Evolutionary conservation across 2,797 vertebrate species (phyloP), one percentile per base, ranked within the genome.

Genomic region (Zalophus californianus): DNA sequence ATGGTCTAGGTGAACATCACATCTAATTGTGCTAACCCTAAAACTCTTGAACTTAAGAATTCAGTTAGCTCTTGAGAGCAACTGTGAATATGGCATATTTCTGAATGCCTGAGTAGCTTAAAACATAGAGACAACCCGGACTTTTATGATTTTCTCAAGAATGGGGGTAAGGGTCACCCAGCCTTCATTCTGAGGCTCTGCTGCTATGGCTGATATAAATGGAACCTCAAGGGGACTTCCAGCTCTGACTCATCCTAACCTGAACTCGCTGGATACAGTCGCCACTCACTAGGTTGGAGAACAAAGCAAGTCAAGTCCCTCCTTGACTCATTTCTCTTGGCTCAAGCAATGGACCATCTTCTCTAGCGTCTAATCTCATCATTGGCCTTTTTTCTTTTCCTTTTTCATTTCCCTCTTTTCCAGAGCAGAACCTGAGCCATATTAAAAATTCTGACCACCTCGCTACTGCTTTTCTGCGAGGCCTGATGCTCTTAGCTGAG

Each of bases 121-220:
- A 84, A 87, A 79, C 56, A 32, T 0, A 86, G 80, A 75, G 62
- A 75, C 9, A 92, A 95, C 70, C 38, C 83, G 90, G 41, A 27
- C 4, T 66, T 54, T 32, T 86, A 8, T n/a, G 78, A 88, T 86
- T 80, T 97, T 97, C 93, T 97, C 23, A 92, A 95, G 96, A 97
- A 98, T 38, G 16, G 50, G 7, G 9, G 5, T 70, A 35, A 78
- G 78, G 58, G 27, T 23, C 90, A 41, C 52, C 54, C 18, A 48
- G 62, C 5, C 83, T 95, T 89, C 72, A 54, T 94, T 97, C 48
- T 95, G 94, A 95, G 84, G 25, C 52, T 95, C 54, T 54, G 23
- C 50, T 86, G 41, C 62, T 73, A 41, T 52, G 82, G 66, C 23
- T 75, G 56, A 66, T 75, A 5, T 77, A 84, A 78, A 9, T 79